These are phyloP conservation scores for Megaustenia siamemsis DNA, from an alignment of 2,888 invertebrate species.

Conservation along the genomic window DNA sequence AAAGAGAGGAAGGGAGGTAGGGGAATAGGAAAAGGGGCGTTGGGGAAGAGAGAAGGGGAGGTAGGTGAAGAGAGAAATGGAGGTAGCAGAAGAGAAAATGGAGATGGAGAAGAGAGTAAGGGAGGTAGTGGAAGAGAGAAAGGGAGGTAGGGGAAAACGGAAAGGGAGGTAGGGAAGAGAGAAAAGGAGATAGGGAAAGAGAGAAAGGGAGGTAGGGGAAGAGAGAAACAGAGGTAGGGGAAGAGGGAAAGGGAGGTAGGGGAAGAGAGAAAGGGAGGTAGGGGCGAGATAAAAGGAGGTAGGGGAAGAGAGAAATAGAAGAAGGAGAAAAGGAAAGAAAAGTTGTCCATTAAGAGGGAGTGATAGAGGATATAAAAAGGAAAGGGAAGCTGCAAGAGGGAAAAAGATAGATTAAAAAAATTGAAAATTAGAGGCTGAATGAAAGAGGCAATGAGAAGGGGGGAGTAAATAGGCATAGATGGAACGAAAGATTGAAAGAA, in stretches of 20 bases:
- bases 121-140: background rate
- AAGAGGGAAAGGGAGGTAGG: background rate
- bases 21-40: background rate
- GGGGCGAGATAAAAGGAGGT: background rate
- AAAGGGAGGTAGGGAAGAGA: background rate
- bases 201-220: background rate
- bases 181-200: background rate
- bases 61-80: background rate
- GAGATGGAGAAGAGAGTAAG: constrained; percentile 3
- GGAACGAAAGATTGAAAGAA: constrained; percentile 11
- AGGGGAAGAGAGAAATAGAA: constrained; percentile 12
- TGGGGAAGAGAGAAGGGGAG: background rate
- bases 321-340: background rate
- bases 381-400: constrained; percentile 13
- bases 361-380: background rate
- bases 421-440: background rate
- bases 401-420: background rate
- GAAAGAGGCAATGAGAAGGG: background rate
- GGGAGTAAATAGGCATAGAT: constrained; percentile 13
- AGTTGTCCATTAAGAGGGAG: background rate
- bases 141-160: too few species aligned
- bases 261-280: background rate
- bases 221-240: background rate
- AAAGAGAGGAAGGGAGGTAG: background rate
- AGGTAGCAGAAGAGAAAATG: background rate